phyloP scores from a whole-genome alignment of 2,888 invertebrate species.

The Limnephilus marmoratus region DNA sequence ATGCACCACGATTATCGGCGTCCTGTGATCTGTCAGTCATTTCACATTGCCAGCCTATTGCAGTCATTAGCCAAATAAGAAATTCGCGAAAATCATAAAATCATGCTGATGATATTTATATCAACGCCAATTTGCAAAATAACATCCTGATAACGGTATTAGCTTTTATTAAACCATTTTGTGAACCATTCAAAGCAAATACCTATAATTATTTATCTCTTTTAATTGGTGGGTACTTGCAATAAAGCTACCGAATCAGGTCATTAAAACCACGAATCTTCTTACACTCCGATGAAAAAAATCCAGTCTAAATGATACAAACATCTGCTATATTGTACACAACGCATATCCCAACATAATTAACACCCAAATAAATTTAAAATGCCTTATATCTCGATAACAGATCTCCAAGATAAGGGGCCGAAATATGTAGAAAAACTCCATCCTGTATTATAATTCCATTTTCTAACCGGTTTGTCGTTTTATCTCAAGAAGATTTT shows the following conservation, averaged over 20 bases:
- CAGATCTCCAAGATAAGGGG: constrained; percentile 21
- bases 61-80: not conserved
- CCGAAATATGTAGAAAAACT: not conserved
- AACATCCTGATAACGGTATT: not conserved
- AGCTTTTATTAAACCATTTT: not conserved
- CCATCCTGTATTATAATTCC: constrained; percentile 20
- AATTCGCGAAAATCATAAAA: not conserved
- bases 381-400: constrained; percentile 36
- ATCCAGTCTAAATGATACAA: not conserved
- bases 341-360: constrained; percentile 23
- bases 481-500: constrained; percentile 40
- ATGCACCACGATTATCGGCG: no score
- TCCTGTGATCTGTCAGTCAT: not conserved
- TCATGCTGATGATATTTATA: not conserved
- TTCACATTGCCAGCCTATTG: not conserved
- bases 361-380: constrained; percentile 50
- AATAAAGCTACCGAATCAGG: not conserved
- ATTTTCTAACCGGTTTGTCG: constrained; percentile 33
- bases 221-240: not conserved
- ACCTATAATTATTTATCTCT: not conserved
- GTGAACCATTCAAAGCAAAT: not conserved
- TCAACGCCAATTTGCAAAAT: not conserved
- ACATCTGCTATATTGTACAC: constrained; percentile 13
- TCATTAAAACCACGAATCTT: not conserved
- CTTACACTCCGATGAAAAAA: not conserved